phyloP scores from a whole-genome alignment of 2,113 vertebrate genomes.

The Microcebus ravelobensis region DNA sequence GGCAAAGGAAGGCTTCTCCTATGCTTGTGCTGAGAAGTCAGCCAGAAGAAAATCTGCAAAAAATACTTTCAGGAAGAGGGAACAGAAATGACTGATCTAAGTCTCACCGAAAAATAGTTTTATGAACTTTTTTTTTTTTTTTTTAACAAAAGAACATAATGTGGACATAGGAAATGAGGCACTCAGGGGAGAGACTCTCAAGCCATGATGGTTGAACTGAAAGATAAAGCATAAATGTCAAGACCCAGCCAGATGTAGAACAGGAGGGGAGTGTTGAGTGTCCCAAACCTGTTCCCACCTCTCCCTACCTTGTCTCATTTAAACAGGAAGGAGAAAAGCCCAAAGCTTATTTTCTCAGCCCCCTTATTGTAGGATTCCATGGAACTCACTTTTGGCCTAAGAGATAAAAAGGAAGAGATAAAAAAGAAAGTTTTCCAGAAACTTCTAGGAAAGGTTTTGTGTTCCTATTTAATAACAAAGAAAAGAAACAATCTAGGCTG shows the following conservation, averaged over 20 bases:
- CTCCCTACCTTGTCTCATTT: background rate
- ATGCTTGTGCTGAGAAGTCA: background rate
- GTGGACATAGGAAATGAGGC: background rate
- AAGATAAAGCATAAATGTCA: background rate
- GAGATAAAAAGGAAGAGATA: background rate
- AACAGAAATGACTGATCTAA: background rate
- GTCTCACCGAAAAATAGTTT: background rate
- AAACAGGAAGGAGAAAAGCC: background rate
- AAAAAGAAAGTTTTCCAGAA: background rate
- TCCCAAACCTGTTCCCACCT: background rate
- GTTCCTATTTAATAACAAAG: background rate
- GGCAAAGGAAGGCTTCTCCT: background rate
- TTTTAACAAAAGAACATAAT: background rate
- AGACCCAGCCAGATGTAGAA: background rate
- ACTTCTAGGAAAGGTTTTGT: background rate
- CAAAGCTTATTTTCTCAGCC: background rate
- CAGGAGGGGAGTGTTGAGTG: rapidly evolving
- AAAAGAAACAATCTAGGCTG: background rate
- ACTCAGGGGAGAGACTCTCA: background rate
- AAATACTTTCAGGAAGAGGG: background rate
- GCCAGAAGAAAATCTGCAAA: background rate
- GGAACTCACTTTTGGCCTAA: background rate
- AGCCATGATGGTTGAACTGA: background rate
- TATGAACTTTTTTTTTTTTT: background rate
- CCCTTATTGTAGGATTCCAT: background rate